Conservation (phyloP, 2,888 invertebrate genomes). For the Sphaerophoria rueppellii region DNA sequence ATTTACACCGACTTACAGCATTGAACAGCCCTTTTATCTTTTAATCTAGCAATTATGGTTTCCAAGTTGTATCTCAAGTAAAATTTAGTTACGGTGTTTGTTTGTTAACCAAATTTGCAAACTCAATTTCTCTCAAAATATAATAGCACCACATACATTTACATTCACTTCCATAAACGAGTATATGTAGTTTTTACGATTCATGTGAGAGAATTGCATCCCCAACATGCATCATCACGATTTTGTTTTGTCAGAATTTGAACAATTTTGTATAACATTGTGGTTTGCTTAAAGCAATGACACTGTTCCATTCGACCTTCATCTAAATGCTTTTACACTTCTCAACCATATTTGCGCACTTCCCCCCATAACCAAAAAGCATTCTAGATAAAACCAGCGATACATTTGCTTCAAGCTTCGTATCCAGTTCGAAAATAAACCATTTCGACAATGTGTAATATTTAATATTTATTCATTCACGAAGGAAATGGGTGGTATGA, state of each 20-base stretch:
- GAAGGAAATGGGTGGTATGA: too few relatives aligned
- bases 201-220: not conserved
- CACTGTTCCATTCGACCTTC: constrained; percentile 68
- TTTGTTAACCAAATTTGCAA: constrained; percentile 49
- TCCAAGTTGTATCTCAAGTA: constrained; percentile 57
- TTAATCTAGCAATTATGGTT: constrained; percentile 46
- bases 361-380: not conserved
- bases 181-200: too few relatives aligned
- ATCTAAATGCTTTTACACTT: constrained; percentile 63
- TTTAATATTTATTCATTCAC: constrained; percentile 67
- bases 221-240: not conserved
- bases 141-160: not conserved
- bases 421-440: constrained; percentile 34
- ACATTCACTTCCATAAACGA: not conserved
- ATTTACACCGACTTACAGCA: not conserved
- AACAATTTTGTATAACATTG: constrained; percentile 54
- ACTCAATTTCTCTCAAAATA: constrained; percentile 39
- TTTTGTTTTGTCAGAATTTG: constrained; percentile 38
- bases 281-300: constrained; percentile 67
- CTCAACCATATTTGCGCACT: constrained; percentile 27
- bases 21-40: constrained; percentile 3
- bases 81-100: constrained; percentile 62
- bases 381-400: constrained; percentile 20
- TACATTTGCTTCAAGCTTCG: constrained; percentile 19
- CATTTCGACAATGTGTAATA: constrained; percentile 68